Evolutionary conservation across 1,140 invertebrate species (phyloP).

Genomic region (Anoplolepis gracilipes): DNA sequence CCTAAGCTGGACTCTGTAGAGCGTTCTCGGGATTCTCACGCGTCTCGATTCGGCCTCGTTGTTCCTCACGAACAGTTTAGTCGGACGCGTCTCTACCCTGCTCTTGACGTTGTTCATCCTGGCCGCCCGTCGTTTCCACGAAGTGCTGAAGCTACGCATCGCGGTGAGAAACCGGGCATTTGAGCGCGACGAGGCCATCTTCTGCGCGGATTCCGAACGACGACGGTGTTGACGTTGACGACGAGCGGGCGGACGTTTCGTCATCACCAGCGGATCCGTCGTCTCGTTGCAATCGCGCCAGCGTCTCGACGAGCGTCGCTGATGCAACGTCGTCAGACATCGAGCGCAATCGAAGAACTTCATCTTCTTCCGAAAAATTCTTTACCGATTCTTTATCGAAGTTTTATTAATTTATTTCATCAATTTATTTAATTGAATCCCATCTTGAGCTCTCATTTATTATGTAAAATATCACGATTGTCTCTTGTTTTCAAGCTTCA

Average conservation of each 20-base stretch:
- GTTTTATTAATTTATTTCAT: not conserved
- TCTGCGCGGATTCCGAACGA: not conserved
- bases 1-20: conserved; percentile 14
- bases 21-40: conserved; percentile 7
- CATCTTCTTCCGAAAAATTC: conserved; percentile 72
- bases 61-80: not conserved
- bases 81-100: not conserved
- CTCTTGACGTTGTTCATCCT: not conserved
- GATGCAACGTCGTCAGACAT: conserved; percentile 71
- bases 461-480: not conserved
- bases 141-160: conserved; percentile 47
- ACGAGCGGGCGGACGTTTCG: conserved; percentile 72
- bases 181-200: not conserved
- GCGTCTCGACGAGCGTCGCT: conserved; percentile 57
- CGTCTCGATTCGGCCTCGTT: not conserved
- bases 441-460: not conserved
- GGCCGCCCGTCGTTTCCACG: conserved; percentile 35
- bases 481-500: not conserved
- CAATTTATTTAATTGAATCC: not conserved
- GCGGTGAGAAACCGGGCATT: conserved; percentile 30
- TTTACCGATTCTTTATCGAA: not conserved
- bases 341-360: conserved; percentile 81
- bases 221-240: not conserved
- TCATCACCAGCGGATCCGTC: conserved; percentile 79
- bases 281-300: conserved; percentile 56